phyloP scores from a whole-genome alignment of 2,797 vertebrate genomes.

The Chloroceryle amazona region DNA sequence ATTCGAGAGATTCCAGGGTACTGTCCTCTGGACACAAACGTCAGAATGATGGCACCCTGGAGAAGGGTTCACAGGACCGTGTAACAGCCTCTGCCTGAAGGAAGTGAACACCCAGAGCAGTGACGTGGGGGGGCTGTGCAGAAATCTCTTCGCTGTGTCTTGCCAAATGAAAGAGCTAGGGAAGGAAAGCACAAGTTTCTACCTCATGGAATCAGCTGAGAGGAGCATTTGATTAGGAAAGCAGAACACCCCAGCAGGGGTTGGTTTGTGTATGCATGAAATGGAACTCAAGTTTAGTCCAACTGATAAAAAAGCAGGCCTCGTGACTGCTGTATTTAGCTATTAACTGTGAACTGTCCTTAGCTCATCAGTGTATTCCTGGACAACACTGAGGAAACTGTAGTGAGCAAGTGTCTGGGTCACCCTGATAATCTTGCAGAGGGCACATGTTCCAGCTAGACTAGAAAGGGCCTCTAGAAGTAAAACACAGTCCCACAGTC shows the following conservation, averaged over 20 bases:
- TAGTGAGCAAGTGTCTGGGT: neutral
- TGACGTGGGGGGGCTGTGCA: neutral
- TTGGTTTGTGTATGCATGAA: neutral
- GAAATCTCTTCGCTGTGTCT: neutral
- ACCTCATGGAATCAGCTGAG: neutral
- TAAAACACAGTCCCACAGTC: rapidly evolving
- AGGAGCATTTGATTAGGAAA: neutral
- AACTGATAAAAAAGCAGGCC: no score
- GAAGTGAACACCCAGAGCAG: neutral
- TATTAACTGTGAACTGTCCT: neutral
- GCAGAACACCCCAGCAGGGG: no score
- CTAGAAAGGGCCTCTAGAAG: neutral
- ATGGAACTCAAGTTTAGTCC: neutral
- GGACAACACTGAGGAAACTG: neutral
- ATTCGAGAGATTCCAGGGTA: neutral
- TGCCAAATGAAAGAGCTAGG: neutral
- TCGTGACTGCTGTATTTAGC: neutral
- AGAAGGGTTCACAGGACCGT: neutral
- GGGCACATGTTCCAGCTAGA: neutral
- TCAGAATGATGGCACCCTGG: neutral
- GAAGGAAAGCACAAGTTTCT: neutral
- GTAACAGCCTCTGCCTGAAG: neutral
- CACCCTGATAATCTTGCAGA: neutral
- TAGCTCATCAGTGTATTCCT: neutral
- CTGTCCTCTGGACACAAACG: neutral